Conservation (phyloP, 92 coral and sea anemone genomes). For the Heteractis magnifica region DNA sequence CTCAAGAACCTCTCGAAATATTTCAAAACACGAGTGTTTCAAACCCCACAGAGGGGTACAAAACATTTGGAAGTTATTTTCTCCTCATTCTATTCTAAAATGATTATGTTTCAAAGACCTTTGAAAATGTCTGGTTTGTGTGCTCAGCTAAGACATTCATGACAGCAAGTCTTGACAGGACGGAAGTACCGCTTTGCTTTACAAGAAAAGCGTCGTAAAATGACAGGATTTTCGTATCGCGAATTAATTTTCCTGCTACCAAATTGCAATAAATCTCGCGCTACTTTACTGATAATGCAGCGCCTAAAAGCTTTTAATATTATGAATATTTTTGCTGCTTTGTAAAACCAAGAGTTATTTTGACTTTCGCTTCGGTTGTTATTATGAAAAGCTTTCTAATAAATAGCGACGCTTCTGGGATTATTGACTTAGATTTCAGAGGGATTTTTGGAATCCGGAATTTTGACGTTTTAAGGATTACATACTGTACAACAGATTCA, state of each 20-base stretch:
- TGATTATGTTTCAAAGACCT: background rate
- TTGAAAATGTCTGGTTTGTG: conserved; percentile 1
- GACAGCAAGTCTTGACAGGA: background rate
- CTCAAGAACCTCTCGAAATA: background rate
- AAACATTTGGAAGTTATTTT: background rate
- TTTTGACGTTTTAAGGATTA: background rate
- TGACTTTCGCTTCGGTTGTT: background rate
- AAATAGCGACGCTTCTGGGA: background rate
- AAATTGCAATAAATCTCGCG: background rate
- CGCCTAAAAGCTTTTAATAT: conserved; percentile 3
- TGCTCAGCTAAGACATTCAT: background rate
- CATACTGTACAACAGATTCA: background rate
- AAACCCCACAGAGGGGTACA: background rate
- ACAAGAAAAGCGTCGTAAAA: background rate
- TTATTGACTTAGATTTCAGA: background rate
- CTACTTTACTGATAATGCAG: background rate
- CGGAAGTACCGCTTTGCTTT: background rate
- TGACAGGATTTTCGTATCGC: background rate
- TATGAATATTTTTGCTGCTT: background rate
- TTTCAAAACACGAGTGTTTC: background rate
- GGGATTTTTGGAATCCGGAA: background rate
- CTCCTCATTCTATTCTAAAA: background rate
- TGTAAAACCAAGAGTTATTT: background rate
- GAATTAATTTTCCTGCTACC: background rate
- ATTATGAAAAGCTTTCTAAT: background rate